These are phyloP conservation scores for Unio pictorum DNA, from an alignment of 2,888 invertebrate species.

Conservation along the genomic window DNA sequence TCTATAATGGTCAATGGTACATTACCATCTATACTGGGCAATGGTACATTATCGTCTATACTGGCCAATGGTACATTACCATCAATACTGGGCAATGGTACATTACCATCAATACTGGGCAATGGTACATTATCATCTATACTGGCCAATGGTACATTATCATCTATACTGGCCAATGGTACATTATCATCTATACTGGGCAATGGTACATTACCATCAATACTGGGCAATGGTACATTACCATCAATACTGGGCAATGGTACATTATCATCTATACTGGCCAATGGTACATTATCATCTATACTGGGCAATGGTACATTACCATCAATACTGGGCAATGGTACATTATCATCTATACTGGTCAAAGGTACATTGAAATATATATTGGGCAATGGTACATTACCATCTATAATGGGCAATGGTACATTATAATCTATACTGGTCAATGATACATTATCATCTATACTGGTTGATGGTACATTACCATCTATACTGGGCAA, in stretches of 20 bases:
- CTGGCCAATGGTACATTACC: too few relatives aligned
- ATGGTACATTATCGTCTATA: constrained; percentile 72
- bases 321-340: constrained; percentile 75
- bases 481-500: constrained; percentile 75
- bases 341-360: constrained; percentile 75
- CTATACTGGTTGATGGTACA: neutral
- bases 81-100: neutral
- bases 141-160: constrained; percentile 65
- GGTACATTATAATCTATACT: constrained; percentile 86
- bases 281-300: constrained; percentile 78
- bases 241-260: constrained; percentile 93
- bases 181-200: constrained; percentile 89
- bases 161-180: constrained; percentile 73
- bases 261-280: constrained; percentile 73
- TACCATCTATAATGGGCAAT: constrained; percentile 75
- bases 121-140: too few relatives aligned
- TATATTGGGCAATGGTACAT: constrained; percentile 85
- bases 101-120: constrained; percentile 73
- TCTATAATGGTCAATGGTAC: constrained; percentile 68
- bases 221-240: constrained; percentile 52
- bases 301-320: constrained; percentile 86
- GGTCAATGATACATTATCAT: constrained; percentile 75
- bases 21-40: constrained; percentile 73
- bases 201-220: constrained; percentile 73
- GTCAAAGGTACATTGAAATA: constrained; percentile 83